phyloP scores from a whole-genome alignment of 2,888 invertebrate genomes.

The Pycnomerus fuliginosus region DNA sequence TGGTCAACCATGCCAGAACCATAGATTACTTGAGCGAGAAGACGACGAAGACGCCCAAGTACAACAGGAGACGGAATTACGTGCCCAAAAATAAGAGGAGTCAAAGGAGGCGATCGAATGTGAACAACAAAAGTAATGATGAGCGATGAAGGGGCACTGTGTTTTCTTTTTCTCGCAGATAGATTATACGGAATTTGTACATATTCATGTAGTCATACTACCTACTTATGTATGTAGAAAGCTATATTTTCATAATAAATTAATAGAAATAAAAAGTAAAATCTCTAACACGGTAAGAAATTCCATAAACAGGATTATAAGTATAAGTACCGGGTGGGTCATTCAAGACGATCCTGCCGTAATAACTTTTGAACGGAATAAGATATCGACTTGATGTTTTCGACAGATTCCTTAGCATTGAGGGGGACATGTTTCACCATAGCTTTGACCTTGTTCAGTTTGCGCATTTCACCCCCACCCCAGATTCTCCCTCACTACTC shows the following conservation, averaged over 20 bases:
- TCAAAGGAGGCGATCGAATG: slow-evolving; percentile 10
- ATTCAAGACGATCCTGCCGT: not conserved
- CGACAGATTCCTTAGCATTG: no score
- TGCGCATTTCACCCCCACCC: slow-evolving; percentile 26
- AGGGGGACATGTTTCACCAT: no score
- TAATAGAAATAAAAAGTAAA: not conserved
- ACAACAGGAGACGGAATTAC: slow-evolving; percentile 32
- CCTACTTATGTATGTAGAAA: not conserved
- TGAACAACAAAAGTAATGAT: no score
- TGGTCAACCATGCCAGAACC: slow-evolving; percentile 51
- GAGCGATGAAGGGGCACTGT: no score
- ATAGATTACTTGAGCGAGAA: slow-evolving; percentile 41
- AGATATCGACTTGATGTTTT: no score
- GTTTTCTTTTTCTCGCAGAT: no score
- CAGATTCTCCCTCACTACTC: slow-evolving; percentile 8
- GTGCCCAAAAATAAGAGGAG: slow-evolving; percentile 6
- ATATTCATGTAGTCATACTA: no score
- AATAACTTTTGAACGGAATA: not conserved
- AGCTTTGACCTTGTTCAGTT: no score
- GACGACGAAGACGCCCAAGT: slow-evolving; percentile 30
- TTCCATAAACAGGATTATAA: not conserved
- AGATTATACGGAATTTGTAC: no score
- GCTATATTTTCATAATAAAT: not conserved
- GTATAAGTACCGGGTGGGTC: not conserved
- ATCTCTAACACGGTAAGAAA: not conserved